Base-by-base conservation (phyloP, 2,113 vertebrate genomes). In the Brachionichthys hirsutus region DNA sequence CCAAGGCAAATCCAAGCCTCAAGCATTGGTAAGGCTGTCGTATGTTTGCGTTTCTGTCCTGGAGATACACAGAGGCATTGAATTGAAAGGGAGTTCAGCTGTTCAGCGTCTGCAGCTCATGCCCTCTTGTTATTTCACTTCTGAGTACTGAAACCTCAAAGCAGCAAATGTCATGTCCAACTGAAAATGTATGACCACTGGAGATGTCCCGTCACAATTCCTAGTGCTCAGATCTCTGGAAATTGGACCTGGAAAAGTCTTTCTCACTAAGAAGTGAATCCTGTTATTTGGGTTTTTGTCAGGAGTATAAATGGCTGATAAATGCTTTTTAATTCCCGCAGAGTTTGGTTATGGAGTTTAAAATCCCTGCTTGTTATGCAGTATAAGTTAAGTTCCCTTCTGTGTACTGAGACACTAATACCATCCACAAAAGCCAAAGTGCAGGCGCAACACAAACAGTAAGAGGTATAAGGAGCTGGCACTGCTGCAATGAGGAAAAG, bases 131-230 rank as follows among this genome's bases (percentile, higher is more conserved):
- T 65, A 77, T 79, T 84, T 72, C 44, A 44, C 54, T 51, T 65
- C 46, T 65, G 50, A 65, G 70, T 41, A 69, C 24, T 45, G 57
- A 78, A 73, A 67, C 67, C 61, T 75, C 77, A 81, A 78, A 79
- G 67, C 73, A 68, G 70, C 63, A 84, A 82, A 85, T 81, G 79
- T 84, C 75, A 79, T 55, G 75, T 75, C 62, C 64, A 67, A 68
- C 65, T 64, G 55, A 73, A 79, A 83, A 85, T 82, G 76, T 80
- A 81, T 78, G 59, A 46, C 67, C 81, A 58, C 73, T 53, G 49
- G 75, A 80, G 80, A 72, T 11, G 49, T 72, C 54, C 56, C 67
- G 73, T 78, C 71, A 59, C 61, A 51, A 63, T 62, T 78, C 61
- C 62, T 71, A 58, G 74, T 79, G 57, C 51, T 61, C 67, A 48